These are phyloP conservation scores for Macrosteles quadrilineatus DNA, from an alignment of 1,140 invertebrate genomes.

Conservation along the genomic window DNA sequence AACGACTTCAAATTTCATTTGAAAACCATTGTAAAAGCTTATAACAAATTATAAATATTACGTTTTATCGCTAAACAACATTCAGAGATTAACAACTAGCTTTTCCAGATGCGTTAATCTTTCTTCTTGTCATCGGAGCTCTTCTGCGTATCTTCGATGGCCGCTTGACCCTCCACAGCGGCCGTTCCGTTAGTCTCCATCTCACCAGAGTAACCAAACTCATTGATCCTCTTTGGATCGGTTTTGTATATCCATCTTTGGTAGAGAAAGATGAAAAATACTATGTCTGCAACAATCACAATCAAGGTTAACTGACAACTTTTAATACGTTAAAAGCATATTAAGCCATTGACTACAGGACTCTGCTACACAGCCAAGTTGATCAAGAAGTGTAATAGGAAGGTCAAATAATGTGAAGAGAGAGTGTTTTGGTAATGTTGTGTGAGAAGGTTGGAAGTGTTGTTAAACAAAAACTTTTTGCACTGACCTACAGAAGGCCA, in stretches of 20 bases:
- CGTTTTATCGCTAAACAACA: constrained; percentile 3
- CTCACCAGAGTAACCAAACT: constrained; percentile 84
- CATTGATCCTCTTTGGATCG: constrained; percentile 91
- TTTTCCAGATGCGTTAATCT: constrained; percentile 21
- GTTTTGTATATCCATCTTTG: constrained; percentile 98
- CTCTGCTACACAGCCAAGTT: too few species aligned
- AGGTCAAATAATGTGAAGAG: too few species aligned
- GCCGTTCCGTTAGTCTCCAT: constrained; percentile 35
- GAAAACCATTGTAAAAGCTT: too few species aligned
- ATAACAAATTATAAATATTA: neutral
- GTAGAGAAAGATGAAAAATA: constrained; percentile 98
- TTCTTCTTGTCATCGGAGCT: constrained; percentile 26
- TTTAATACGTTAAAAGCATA: too few species aligned
- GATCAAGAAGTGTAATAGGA: too few species aligned
- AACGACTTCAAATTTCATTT: too few species aligned
- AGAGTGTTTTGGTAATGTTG: too few species aligned
- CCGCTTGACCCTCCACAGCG: neutral
- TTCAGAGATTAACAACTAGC: constrained; percentile 2
- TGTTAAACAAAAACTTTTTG: too few species aligned
- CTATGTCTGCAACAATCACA: constrained; percentile 74
- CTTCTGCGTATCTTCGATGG: neutral
- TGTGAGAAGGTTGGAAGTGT: too few species aligned
- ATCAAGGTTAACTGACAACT: too few species aligned
- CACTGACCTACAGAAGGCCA: too few species aligned
- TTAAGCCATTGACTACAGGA: too few species aligned